Evolutionary conservation across 2,888 invertebrate genomes (phyloP).

Genomic region (Noctua comes): DNA sequence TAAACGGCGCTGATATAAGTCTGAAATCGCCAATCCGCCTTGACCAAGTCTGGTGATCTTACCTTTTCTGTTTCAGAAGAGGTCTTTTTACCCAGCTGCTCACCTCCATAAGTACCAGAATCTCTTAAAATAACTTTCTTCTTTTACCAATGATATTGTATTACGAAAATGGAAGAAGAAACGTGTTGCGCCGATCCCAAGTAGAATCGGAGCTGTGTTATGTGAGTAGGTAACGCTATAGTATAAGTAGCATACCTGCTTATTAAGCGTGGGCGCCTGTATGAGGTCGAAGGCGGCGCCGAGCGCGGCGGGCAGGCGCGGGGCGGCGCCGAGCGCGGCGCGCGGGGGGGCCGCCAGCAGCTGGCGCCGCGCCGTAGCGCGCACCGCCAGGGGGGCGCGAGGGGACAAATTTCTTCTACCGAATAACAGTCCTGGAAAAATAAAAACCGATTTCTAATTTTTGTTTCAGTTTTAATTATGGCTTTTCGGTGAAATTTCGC

Average conservation of each 20-base stretch:
- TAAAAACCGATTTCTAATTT: background rate
- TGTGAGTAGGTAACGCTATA: no score
- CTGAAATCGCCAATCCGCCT: background rate
- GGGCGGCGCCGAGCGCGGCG: slow-evolving; percentile 69
- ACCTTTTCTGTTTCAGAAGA: no score
- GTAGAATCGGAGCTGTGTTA: no score
- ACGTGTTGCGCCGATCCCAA: no score
- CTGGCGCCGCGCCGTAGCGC: slow-evolving; percentile 81
- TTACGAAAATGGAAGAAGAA: no score
- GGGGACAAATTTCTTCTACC: slow-evolving; percentile 65
- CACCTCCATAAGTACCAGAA: background rate
- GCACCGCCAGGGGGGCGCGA: slow-evolving; percentile 64
- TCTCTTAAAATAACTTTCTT: no score
- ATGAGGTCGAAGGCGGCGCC: slow-evolving; percentile 82
- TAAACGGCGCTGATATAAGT: background rate
- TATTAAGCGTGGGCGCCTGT: slow-evolving; percentile 91
- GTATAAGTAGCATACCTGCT: slow-evolving; percentile 81
- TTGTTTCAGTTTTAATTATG: no score
- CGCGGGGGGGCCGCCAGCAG: slow-evolving; percentile 79
- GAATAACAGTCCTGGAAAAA: slow-evolving; percentile 78
- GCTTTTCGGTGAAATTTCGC: no score
- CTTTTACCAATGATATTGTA: no score
- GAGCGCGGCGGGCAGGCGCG: slow-evolving; percentile 75
- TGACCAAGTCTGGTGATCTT: no score
- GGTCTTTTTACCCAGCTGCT: background rate